A percentile compares a stretch with the other conserved stretches of the same genome.
phyloP scores from a whole-genome alignment of 2,113 vertebrate genomes.

The Callopanchax toddi region DNA sequence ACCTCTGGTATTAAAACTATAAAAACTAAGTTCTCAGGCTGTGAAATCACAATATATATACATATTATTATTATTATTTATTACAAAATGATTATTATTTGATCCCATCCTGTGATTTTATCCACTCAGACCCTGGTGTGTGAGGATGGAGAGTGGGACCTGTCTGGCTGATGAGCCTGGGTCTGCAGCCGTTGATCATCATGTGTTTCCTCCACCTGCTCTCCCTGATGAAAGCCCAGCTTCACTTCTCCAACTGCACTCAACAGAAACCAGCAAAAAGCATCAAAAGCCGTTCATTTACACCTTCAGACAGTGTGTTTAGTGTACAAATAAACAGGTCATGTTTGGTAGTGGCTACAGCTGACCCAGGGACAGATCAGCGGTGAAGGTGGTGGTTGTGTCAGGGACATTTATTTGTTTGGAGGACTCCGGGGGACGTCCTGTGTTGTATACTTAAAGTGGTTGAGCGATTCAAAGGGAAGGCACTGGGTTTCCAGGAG shows the following conservation, averaged over 20 bases:
- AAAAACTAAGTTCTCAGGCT: no score
- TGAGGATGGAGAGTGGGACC: slow-evolving; percentile 77
- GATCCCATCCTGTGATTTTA: not conserved
- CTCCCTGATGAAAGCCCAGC: slow-evolving; percentile 22
- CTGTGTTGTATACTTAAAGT: slow-evolving; percentile 26
- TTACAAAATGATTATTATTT: no score
- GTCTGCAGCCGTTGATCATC: slow-evolving; percentile 80
- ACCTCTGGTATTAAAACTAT: no score
- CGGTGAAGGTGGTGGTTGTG: slow-evolving; percentile 30
- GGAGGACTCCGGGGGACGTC: slow-evolving; percentile 13
- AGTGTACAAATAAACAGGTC: slow-evolving; percentile 13
- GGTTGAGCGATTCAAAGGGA: slow-evolving; percentile 32
- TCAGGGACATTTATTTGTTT: not conserved
- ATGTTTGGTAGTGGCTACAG: slow-evolving; percentile 17
- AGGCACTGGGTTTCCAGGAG: slow-evolving; percentile 13
- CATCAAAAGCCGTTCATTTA: not conserved
- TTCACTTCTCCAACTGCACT: slow-evolving; percentile 72
- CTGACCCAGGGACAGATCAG: slow-evolving; percentile 5
- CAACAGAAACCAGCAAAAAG: slow-evolving; percentile 63
- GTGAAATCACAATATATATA: no score
- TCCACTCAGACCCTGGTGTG: not conserved
- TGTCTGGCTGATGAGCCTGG: slow-evolving; percentile 72
- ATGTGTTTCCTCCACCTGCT: slow-evolving; percentile 65
- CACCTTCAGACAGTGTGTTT: not conserved
- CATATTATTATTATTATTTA: no score